These are phyloP conservation scores for Neomonachus schauinslandi DNA, from an alignment of 2,113 vertebrate species.

Conservation along the genomic window DNA sequence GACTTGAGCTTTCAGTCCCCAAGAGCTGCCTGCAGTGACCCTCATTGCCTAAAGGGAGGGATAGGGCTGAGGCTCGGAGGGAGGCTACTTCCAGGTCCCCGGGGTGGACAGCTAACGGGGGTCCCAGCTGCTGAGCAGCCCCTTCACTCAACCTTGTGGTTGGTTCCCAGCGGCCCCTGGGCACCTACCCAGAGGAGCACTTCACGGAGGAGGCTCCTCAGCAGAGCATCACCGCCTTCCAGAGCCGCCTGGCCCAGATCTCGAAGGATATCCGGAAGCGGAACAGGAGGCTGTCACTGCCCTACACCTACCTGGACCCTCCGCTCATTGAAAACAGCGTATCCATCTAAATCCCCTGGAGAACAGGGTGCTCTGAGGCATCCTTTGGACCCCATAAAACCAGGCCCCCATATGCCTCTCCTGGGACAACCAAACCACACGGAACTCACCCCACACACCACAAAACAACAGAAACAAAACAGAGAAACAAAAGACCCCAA, in stretches of 20 bases:
- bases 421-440: not conserved
- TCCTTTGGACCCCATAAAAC: not conserved
- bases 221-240: slow-evolving; percentile 83
- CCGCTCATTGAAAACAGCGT: slow-evolving; percentile 86
- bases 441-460: not conserved
- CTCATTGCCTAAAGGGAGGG: not conserved
- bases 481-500: not conserved
- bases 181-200: slow-evolving; percentile 84
- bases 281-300: slow-evolving; percentile 82
- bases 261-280: slow-evolving; percentile 82
- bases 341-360: slow-evolving; percentile 47
- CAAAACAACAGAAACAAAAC: not conserved
- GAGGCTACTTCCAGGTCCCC: not conserved
- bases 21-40: not conserved
- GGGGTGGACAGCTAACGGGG: not conserved
- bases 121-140: not conserved
- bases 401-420: not conserved
- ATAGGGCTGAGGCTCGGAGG: not conserved
- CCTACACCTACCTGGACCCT: slow-evolving; percentile 87
- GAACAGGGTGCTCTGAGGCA: not conserved
- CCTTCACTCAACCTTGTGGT: not conserved
- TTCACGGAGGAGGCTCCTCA: slow-evolving; percentile 80
- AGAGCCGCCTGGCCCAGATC: slow-evolving; percentile 83
- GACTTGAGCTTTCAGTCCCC: not conserved
- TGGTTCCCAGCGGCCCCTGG: slow-evolving; percentile 60